Conservation (phyloP, 2,888 invertebrate genomes). For the Chymomyza amoena region DNA sequence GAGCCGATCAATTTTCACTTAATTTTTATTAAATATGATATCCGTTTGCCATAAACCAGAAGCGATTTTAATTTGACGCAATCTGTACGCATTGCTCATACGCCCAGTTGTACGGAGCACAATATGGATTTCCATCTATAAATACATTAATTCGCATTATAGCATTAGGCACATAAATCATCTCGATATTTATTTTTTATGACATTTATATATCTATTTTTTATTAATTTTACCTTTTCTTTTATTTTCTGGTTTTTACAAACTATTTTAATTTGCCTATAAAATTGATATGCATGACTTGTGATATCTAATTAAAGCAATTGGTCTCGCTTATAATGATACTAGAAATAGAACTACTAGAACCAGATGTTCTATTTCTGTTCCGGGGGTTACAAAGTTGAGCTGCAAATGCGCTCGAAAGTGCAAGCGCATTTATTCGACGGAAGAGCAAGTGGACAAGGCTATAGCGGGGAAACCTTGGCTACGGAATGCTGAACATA, state of each 20-base stretch:
- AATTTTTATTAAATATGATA: constrained; percentile 1
- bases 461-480: constrained; percentile 2
- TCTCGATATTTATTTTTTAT: not conserved
- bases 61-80: not conserved
- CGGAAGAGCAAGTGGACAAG: constrained; percentile 20
- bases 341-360: not conserved
- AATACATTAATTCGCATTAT: not conserved
- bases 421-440: constrained; percentile 5
- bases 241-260: not conserved
- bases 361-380: constrained; percentile 6
- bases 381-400: constrained; percentile 27
- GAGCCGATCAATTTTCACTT: not conserved
- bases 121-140: not conserved
- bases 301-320: constrained; percentile 26
- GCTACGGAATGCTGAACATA: not conserved
- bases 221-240: not conserved
- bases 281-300: not conserved
- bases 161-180: not conserved
- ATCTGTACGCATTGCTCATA: not conserved
- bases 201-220: not conserved
- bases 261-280: not conserved
- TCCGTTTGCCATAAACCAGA: constrained; percentile 10
- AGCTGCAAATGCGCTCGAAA: constrained; percentile 20
- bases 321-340: constrained; percentile 25
- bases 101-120: not conserved